A percentile compares a stretch with the other conserved stretches of the same genome.
These are phyloP conservation scores for Dorcus parallelipipedus DNA, from an alignment of 2,888 invertebrate genomes.

Conservation along the genomic window DNA sequence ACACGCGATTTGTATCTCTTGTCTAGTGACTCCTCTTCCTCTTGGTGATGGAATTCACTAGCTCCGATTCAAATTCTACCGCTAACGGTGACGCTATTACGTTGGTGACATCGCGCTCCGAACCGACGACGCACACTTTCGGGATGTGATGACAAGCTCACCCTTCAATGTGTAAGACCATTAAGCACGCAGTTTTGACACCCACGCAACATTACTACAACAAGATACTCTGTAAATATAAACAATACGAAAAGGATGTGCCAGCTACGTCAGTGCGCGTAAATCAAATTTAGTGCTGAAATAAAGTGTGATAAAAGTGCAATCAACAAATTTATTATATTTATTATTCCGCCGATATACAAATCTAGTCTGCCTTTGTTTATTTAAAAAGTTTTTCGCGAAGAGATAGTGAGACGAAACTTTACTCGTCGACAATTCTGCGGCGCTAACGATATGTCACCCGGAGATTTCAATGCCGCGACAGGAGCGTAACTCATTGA, in stretches of 20 bases:
- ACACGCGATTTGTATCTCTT: slow-evolving; percentile 36
- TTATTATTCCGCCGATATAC: not conserved
- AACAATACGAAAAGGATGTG: not conserved
- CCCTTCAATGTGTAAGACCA: not conserved
- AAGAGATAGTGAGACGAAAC: no score
- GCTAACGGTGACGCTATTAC: no score
- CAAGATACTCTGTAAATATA: not conserved
- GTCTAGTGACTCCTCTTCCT: slow-evolving; percentile 9
- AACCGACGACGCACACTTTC: not conserved
- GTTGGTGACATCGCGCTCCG: not conserved
- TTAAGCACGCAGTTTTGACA: not conserved
- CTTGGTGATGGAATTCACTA: not conserved
- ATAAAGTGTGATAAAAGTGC: not conserved
- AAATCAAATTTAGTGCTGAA: not conserved
- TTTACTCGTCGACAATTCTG: no score
- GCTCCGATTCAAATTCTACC: no score
- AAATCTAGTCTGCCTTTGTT: no score
- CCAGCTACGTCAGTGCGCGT: not conserved
- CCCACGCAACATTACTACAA: not conserved
- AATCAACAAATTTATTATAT: not conserved
- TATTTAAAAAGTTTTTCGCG: no score
- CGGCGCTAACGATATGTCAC: no score
- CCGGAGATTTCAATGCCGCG: no score
- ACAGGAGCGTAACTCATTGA: no score
- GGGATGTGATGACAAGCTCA: not conserved